Conservation (phyloP, 1,140 invertebrate genomes). For the Bombus turneri region DNA sequence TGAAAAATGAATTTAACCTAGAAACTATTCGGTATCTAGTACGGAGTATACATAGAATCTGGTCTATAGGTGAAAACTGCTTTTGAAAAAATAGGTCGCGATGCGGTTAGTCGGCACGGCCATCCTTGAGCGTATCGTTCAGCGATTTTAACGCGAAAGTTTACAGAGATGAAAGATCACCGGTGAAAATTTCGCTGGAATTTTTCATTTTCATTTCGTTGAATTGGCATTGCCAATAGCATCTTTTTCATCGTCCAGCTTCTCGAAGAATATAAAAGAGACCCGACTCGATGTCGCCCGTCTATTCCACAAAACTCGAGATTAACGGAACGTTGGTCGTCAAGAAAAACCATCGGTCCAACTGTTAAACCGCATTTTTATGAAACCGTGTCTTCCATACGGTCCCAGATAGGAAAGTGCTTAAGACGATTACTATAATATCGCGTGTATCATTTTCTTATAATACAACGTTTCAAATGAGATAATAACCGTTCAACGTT, state of each 20-base stretch:
- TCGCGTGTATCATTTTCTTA: no score
- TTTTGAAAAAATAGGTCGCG: constrained; percentile 50
- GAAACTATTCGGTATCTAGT: constrained; percentile 21
- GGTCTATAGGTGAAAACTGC: constrained; percentile 46
- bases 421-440: background rate
- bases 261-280: no score
- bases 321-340: constrained; percentile 43
- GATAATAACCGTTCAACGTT: no score
- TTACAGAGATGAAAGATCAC: constrained; percentile 16
- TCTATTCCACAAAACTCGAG: background rate
- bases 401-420: background rate
- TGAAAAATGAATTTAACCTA: constrained; percentile 52
- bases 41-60: constrained; percentile 17
- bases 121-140: constrained; percentile 29
- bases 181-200: background rate
- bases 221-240: no score
- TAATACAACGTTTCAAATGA: no score
- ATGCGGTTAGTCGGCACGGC: constrained; percentile 7
- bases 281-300: no score
- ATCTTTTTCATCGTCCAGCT: no score
- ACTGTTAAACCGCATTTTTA: constrained; percentile 55
- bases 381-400: background rate
- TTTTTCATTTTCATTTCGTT: background rate
- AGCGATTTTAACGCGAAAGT: constrained; percentile 24
- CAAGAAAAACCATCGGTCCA: background rate